A percentile compares a stretch with the other conserved stretches of the same genome.
Evolutionary conservation across 2,888 invertebrate species (phyloP).

Genomic region (Lottia gigantea): DNA sequence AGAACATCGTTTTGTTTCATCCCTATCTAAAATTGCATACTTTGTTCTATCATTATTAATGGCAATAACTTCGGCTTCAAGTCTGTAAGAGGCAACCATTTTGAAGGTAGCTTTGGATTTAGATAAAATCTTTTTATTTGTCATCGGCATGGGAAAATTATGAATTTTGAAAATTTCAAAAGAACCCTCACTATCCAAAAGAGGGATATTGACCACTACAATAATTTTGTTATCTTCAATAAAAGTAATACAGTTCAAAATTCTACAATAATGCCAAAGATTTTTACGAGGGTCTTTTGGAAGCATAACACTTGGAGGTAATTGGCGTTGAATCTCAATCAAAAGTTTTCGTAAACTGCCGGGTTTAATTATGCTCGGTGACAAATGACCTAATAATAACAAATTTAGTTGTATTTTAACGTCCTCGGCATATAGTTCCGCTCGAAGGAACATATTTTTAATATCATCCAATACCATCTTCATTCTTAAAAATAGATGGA

Average conservation of each 20-base stretch:
- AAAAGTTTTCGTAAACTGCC: neutral
- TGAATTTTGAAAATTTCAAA: neutral
- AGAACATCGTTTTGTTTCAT: neutral
- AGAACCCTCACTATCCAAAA: neutral
- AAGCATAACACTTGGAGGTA: too few relatives aligned
- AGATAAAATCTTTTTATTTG: neutral
- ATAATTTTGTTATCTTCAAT: neutral
- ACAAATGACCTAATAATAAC: neutral
- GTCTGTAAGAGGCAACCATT: neutral
- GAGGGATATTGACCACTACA: neutral
- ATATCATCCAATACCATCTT: neutral
- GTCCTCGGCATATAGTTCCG: too few relatives aligned
- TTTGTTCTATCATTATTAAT: neutral
- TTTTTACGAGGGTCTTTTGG: neutral
- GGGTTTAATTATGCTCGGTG: neutral
- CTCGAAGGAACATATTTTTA: too few relatives aligned
- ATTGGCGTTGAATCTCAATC: neutral
- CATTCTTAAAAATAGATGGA: neutral
- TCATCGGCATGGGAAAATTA: neutral
- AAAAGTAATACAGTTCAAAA: neutral
- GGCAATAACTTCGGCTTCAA: neutral
- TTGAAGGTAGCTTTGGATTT: neutral
- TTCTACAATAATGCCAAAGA: conserved; percentile 2
- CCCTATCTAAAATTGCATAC: neutral
- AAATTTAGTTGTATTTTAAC: neutral